Conservation (phyloP, 2,113 vertebrate species). For the Podiceps cristatus region DNA sequence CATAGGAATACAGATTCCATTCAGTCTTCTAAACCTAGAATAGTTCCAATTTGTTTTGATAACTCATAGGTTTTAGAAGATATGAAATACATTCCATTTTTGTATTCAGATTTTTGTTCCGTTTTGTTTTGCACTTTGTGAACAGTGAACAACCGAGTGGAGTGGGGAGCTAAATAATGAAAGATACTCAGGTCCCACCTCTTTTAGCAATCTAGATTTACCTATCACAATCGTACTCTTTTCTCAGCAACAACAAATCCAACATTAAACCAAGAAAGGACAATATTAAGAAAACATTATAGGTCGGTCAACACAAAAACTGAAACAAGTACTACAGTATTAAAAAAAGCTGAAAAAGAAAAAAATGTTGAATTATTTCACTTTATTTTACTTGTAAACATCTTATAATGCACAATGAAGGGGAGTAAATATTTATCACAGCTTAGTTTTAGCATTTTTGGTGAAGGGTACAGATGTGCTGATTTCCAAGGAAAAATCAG, state of each 20-base stretch:
- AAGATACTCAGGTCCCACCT: constrained; percentile 45
- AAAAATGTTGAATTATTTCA: constrained; percentile 57
- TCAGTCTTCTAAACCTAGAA: not conserved
- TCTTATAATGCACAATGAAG: constrained; percentile 75
- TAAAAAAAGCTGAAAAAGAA: constrained; percentile 52
- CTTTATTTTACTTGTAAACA: constrained; percentile 75
- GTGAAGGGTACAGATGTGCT: constrained; percentile 68
- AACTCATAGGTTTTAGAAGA: constrained; percentile 14
- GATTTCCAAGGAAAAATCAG: constrained; percentile 57
- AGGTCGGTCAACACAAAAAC: constrained; percentile 52
- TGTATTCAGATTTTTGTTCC: constrained; percentile 16
- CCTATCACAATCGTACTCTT: constrained; percentile 62
- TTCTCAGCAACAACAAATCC: constrained; percentile 64
- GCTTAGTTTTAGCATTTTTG: constrained; percentile 67
- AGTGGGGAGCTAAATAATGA: constrained; percentile 47
- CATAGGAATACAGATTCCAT: not conserved
- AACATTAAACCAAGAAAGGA: constrained; percentile 63
- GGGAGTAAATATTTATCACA: constrained; percentile 70
- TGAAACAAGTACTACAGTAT: constrained; percentile 39
- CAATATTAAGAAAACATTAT: constrained; percentile 59
- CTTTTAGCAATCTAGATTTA: constrained; percentile 61
- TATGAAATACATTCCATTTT: not conserved
- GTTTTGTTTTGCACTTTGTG: constrained; percentile 48
- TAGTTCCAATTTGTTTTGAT: constrained; percentile 13
- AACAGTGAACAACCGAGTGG: constrained; percentile 69